These are phyloP conservation scores for Allygus modestus DNA, from an alignment of 2,888 invertebrate species.

Conservation along the genomic window DNA sequence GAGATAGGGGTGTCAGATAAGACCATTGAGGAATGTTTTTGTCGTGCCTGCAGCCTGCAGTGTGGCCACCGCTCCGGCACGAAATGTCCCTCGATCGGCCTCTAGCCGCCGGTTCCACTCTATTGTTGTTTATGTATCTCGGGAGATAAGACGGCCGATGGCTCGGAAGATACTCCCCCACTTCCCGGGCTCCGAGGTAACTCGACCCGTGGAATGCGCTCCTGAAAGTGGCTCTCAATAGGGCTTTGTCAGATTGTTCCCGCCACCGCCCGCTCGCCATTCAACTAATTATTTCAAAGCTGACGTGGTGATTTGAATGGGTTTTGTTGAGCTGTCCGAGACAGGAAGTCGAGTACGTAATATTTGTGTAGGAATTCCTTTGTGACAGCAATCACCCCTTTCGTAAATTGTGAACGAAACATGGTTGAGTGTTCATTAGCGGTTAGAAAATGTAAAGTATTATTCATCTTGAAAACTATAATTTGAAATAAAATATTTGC, in stretches of 20 bases:
- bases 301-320: slow-evolving; percentile 12
- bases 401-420: neutral
- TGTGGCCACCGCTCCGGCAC: slow-evolving; percentile 48
- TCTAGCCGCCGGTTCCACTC: neutral
- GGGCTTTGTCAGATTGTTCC: slow-evolving; percentile 29
- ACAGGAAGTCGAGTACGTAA: slow-evolving; percentile 24
- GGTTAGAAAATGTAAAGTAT: neutral
- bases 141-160: slow-evolving; percentile 18
- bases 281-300: slow-evolving; percentile 29
- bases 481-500: no score
- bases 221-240: slow-evolving; percentile 41
- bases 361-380: neutral
- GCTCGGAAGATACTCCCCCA: slow-evolving; percentile 24
- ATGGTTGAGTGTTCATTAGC: neutral
- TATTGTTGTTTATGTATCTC: slow-evolving; percentile 47
- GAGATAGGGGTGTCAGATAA: slow-evolving; percentile 59
- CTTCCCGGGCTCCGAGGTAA: slow-evolving; percentile 25
- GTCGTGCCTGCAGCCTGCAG: slow-evolving; percentile 44
- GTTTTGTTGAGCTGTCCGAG: slow-evolving; percentile 26
- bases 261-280: neutral
- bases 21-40: slow-evolving; percentile 60
- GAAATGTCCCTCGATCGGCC: slow-evolving; percentile 19
- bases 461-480: no score
- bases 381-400: neutral
- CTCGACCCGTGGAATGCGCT: slow-evolving; percentile 30